Evolutionary conservation across 1,140 invertebrate genomes (phyloP), one percentile per base, ranked within the genome.

Genomic region (Drosophila quadrilineata): DNA sequence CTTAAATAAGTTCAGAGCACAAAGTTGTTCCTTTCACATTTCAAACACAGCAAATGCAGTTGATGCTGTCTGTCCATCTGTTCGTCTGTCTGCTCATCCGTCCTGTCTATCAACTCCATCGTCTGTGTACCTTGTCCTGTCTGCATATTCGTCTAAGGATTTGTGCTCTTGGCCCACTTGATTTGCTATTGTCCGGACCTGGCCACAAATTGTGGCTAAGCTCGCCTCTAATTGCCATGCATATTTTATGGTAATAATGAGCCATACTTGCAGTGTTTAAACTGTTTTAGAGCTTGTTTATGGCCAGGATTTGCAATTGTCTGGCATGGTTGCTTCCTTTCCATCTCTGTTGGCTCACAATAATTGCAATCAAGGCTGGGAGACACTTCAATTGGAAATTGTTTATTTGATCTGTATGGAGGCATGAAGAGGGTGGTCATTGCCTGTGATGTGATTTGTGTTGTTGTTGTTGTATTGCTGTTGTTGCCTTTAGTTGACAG

Each of bases 361-460:
- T 74, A 71, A 66, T 60, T 71, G 62, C 67, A 74, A 73, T 73
- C 67, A 71, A n/a, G n/a, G 38, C 53, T 33, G 22, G 28, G n/a
- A n/a, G n/a, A 36, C 67, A 70, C 43, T 66, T 56, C 49, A 38
- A 41, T 48, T 53, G 14, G 36, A 49, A 66, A 67, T 67, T 67
- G 68, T 62, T 52, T 54, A 71, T 66, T 59, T 50, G 35, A 33
- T 41, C 4, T 19, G n/a, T n/a, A n/a, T n/a, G n/a, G n/a, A n/a
- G n/a, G n/a, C n/a, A n/a, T n/a, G n/a, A n/a, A n/a, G n/a, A n/a
- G n/a, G n/a, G n/a, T n/a, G n/a, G n/a, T n/a, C n/a, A n/a, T n/a
- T n/a, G n/a, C n/a, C n/a, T n/a, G n/a, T n/a, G n/a, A n/a, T n/a
- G n/a, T n/a, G n/a, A n/a, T n/a, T n/a, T n/a, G n/a, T 41, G 38